Conservation (phyloP, 2,113 vertebrate species). For the Romanogobio albipinnatus region DNA sequence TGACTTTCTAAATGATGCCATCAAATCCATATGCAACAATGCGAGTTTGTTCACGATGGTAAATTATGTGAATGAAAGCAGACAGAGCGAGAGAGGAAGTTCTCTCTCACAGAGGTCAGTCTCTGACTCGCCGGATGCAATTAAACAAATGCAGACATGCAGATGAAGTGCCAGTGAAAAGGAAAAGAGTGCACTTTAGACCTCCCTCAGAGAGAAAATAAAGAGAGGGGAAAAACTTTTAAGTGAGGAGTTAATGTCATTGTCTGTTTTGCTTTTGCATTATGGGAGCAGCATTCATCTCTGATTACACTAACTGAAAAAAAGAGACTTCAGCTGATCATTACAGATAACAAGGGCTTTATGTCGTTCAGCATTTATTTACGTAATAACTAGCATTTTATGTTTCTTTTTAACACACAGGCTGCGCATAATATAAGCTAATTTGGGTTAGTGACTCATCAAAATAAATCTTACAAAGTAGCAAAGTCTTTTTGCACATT, state of each 20-base stretch:
- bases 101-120: slow-evolving; percentile 53
- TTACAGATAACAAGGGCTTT: neutral
- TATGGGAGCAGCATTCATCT: slow-evolving; percentile 31
- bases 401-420: neutral
- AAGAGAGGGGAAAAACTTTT: slow-evolving; percentile 22
- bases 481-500: neutral
- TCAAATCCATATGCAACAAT: slow-evolving; percentile 7
- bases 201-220: slow-evolving; percentile 25
- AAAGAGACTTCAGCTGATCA: neutral
- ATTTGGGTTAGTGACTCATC: neutral
- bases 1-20: slow-evolving; percentile 36
- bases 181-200: slow-evolving; percentile 46
- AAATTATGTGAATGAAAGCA: slow-evolving; percentile 41
- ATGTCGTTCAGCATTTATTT: neutral
- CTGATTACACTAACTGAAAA: slow-evolving; percentile 22
- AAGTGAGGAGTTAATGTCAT: slow-evolving; percentile 47
- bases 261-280: slow-evolving; percentile 35
- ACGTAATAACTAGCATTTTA: neutral
- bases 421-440: neutral
- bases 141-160: slow-evolving; percentile 54
- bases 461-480: neutral
- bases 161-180: slow-evolving; percentile 51
- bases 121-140: slow-evolving; percentile 45
- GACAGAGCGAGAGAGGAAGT: slow-evolving; percentile 7
- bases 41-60: slow-evolving; percentile 16